Evolutionary conservation across 2,888 invertebrate genomes (phyloP).

Genomic region (Leucania comma): DNA sequence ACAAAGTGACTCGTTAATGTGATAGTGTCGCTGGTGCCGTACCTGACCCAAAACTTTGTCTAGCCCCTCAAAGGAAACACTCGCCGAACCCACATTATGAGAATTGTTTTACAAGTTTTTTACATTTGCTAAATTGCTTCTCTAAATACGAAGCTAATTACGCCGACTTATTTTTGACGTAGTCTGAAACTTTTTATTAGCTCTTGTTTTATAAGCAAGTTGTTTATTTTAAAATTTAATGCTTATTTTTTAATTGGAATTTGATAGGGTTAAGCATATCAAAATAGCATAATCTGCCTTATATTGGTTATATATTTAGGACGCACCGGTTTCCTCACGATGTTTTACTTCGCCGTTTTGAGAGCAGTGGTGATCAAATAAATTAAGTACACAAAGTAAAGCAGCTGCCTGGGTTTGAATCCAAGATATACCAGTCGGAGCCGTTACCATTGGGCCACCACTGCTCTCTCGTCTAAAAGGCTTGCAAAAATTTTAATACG

Average conservation of each 20-base stretch:
- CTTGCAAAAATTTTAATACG: no score
- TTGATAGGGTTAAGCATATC: background rate
- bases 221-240: conserved; percentile 15
- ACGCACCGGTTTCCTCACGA: no score
- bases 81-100: conserved; percentile 68
- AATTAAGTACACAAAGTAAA: no score
- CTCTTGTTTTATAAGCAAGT: conserved; percentile 13
- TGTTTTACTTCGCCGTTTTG: no score
- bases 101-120: conserved; percentile 73
- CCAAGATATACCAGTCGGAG: no score
- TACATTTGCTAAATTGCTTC: conserved; percentile 65
- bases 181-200: conserved; percentile 11
- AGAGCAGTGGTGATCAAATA: no score
- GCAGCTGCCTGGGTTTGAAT: no score
- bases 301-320: no score
- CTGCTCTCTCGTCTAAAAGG: no score
- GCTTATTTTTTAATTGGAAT: background rate
- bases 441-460: no score
- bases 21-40: conserved; percentile 79
- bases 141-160: conserved; percentile 60
- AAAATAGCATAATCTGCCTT: no score
- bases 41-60: conserved; percentile 81
- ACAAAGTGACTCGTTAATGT: conserved; percentile 81
- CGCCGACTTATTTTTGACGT: conserved; percentile 39
- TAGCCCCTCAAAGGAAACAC: conserved; percentile 73